Conservation (phyloP, 1,140 invertebrate genomes). For the Galleria mellonella region DNA sequence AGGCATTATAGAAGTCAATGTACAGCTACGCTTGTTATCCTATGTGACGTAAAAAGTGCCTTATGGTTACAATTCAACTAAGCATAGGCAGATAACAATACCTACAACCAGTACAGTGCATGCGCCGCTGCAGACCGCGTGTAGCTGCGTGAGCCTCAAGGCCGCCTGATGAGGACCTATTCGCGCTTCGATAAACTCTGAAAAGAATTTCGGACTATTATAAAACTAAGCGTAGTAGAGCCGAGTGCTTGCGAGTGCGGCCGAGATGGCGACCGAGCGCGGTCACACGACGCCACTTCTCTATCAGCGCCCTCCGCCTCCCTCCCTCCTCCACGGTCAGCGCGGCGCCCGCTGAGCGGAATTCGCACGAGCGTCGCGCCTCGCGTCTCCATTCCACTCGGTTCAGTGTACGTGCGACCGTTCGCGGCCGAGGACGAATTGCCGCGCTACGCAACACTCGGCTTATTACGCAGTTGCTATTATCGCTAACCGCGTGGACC, state of each 20-base stretch:
- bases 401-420: constrained; percentile 68
- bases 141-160: constrained; percentile 13
- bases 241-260: constrained; percentile 20
- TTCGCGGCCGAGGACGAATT: constrained; percentile 46
- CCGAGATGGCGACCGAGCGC: constrained; percentile 40
- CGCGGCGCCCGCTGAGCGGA: constrained; percentile 51
- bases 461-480: constrained; percentile 69
- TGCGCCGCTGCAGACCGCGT: constrained; percentile 4
- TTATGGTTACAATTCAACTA: no score
- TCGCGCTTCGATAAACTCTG: constrained; percentile 17
- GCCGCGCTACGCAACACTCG: constrained; percentile 27
- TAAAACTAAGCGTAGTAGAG: constrained; percentile 14
- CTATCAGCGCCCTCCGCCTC: constrained; percentile 42
- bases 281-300: constrained; percentile 56
- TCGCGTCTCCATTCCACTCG: constrained; percentile 29
- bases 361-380: constrained; percentile 58
- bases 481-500: constrained; percentile 60
- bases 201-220: constrained; percentile 27
- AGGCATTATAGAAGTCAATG: no score
- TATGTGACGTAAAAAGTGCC: no score
- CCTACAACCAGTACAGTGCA: not conserved
- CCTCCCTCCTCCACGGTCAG: constrained; percentile 33
- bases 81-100: no score
- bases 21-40: no score
- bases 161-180: constrained; percentile 12